phyloP scores from a whole-genome alignment of 2,888 invertebrate species.

The Leptinotarsa haldemani region DNA sequence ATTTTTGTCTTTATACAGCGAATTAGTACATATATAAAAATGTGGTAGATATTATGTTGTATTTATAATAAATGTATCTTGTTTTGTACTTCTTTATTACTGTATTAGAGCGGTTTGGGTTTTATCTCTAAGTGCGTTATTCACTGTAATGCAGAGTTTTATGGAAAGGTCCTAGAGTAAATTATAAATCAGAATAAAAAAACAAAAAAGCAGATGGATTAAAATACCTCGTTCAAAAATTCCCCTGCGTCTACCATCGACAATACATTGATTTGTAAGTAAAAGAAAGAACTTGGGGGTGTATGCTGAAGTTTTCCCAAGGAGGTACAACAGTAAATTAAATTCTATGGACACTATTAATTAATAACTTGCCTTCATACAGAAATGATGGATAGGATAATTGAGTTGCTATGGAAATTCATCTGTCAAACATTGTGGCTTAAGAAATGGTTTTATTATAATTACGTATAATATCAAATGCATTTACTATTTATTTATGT shows the following conservation, averaged over 20 bases:
- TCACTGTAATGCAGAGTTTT: not conserved
- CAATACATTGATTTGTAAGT: not conserved
- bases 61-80: not conserved
- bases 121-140: not conserved
- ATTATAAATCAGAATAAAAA: not conserved
- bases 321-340: too few species aligned
- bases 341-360: too few species aligned
- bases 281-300: too few species aligned
- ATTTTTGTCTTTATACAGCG: conserved; percentile 2
- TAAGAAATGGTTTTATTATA: too few species aligned
- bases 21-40: conserved; percentile 7
- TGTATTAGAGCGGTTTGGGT: conserved; percentile 6
- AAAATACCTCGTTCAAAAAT: not conserved
- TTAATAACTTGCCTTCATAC: too few species aligned
- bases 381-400: too few species aligned
- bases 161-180: not conserved
- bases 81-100: conserved; percentile 10
- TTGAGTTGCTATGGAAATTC: too few species aligned
- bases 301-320: too few species aligned
- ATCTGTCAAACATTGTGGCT: too few species aligned
- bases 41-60: not conserved
- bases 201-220: not conserved
- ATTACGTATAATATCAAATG: too few species aligned
- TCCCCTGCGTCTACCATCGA: not conserved
- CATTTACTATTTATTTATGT: too few species aligned